Evolutionary conservation across 1,140 invertebrate genomes (phyloP), one percentile per base, ranked within the genome.

Genomic region (Cotesia chilonis): DNA sequence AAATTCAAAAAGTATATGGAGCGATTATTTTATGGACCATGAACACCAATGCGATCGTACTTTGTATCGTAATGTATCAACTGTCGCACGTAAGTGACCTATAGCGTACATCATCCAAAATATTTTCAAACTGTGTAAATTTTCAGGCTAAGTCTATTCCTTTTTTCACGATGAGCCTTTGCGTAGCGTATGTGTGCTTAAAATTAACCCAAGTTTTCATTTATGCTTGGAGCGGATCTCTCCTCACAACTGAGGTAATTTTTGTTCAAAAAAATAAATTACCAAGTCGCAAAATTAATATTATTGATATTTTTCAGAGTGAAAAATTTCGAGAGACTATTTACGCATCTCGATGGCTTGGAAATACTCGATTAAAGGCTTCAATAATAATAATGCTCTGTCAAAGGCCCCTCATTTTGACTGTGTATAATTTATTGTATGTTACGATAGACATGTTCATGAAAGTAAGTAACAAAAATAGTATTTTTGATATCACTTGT

Each of bases 61-160:
- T 80, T 14, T 82, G 81, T 51, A 63, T 71, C 1, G 7, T 80
- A n/a, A 76, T 80, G 47, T 82, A 77, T 64, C 81, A 82, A 74
- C 28, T 74, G 1, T 41, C 77, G 4, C 76, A 79, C 81, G 70
- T 72, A 67, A 47, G 41, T 47, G 5, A 47, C 47, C 37, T 41
- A n/a, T 1, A 17, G 17, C 10, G 37, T 35, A 17, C 51, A n/a
- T 36, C 14, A 28, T 28, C 2, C 1, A 28, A 3, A 28, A 28
- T 28, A 28, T 28, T 28, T 28, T 1, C 28, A 28, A 28, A 28
- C 0, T 28, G 28, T 28, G 2, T 28, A 28, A 28, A 28, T 47
- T 47, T 9, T 9, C 41, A 72, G 64, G 37, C 67, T 28, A 59
- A 38, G 41, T 59, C 14, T 7, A 55, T 68, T 41, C 59, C 67